phyloP scores from a whole-genome alignment of 2,797 vertebrate species.

The Sebastes umbrosus region DNA sequence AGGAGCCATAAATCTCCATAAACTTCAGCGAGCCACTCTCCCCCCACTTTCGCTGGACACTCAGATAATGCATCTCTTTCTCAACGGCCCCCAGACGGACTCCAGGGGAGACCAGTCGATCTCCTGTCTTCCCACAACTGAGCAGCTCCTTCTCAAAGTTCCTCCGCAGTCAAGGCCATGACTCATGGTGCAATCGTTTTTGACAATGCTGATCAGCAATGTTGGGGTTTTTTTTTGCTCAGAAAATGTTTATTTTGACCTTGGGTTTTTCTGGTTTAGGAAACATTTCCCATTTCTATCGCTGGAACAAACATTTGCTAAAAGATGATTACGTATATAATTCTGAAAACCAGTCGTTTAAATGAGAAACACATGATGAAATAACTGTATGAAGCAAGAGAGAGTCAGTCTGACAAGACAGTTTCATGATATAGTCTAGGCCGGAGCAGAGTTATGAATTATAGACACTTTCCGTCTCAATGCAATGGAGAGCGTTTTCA shows the following conservation, averaged over 20 bases:
- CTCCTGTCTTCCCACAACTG: conserved; percentile 34
- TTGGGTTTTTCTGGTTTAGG: background rate
- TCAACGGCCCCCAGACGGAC: conserved; percentile 51
- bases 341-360: background rate
- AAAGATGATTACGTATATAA: background rate
- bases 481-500: conserved; percentile 33
- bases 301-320: background rate
- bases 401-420: conserved; percentile 14
- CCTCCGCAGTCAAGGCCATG: conserved; percentile 12
- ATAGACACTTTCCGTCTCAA: conserved; percentile 26
- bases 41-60: conserved; percentile 73
- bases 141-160: conserved; percentile 17
- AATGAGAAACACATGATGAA: background rate
- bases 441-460: conserved; percentile 42
- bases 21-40: conserved; percentile 78
- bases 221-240: background rate
- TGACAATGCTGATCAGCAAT: background rate
- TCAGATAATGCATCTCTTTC: conserved; percentile 72
- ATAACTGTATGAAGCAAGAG: background rate
- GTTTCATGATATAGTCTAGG: conserved; percentile 30
- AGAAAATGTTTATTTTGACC: background rate
- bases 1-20: conserved; percentile 88
- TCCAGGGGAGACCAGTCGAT: conserved; percentile 34
- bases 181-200: background rate
- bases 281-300: background rate